phyloP scores from a whole-genome alignment of 2,113 vertebrate species.

The Trogon melanurus region DNA sequence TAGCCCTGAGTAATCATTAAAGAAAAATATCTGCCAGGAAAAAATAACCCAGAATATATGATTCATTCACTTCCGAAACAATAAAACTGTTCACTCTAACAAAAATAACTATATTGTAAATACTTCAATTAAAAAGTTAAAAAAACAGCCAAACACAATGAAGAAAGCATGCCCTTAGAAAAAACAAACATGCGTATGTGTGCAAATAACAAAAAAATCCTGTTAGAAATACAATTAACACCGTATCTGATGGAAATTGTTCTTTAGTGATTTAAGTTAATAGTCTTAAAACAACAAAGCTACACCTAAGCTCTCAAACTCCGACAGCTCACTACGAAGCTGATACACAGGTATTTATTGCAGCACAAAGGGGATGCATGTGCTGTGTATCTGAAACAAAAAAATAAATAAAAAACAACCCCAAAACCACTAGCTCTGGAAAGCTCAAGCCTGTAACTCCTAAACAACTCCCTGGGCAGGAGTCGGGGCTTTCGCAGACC shows the following conservation, averaged over 20 bases:
- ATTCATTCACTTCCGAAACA: constrained; percentile 65
- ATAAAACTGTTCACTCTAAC: constrained; percentile 20
- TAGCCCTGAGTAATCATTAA: constrained; percentile 27
- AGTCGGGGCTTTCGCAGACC: neutral
- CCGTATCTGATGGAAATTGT: neutral
- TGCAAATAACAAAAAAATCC: neutral
- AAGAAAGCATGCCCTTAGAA: neutral
- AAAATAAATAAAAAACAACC: neutral
- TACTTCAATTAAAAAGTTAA: neutral
- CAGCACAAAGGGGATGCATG: neutral
- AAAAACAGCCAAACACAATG: constrained; percentile 13
- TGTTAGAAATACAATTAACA: neutral
- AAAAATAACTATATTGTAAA: constrained; percentile 50
- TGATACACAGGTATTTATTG: neutral
- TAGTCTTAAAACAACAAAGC: neutral
- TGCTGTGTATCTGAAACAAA: neutral
- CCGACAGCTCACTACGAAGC: neutral
- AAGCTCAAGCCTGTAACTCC: neutral
- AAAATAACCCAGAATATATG: constrained; percentile 57
- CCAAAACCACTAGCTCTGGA: neutral
- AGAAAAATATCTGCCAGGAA: constrained; percentile 57
- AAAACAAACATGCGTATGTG: neutral
- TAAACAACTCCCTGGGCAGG: neutral
- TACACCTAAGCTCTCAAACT: neutral
- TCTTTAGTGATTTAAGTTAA: neutral